Evolutionary conservation across 1,140 invertebrate genomes (phyloP).

Genomic region (Muscidifurax raptorellus): DNA sequence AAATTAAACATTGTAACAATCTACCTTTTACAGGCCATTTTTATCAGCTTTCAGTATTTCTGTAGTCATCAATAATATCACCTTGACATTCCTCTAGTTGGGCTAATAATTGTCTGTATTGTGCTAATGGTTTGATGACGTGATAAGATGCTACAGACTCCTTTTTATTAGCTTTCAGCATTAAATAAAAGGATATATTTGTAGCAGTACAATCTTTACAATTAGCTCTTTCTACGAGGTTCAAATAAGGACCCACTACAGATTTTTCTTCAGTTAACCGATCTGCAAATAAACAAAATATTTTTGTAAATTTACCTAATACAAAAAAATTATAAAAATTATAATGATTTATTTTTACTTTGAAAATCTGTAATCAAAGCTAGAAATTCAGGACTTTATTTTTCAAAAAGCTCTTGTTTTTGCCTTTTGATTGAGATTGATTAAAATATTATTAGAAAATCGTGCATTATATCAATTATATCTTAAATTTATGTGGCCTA

Average conservation of each 20-base stretch:
- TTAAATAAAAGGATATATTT: conserved; percentile 91
- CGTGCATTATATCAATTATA: too few relatives aligned
- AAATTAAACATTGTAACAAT: too few relatives aligned
- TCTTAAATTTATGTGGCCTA: too few relatives aligned
- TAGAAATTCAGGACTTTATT: conserved; percentile 90
- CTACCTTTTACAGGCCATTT: too few relatives aligned
- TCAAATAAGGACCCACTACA: conserved; percentile 80
- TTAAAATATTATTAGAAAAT: too few relatives aligned
- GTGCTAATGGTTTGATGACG: conserved; percentile 87
- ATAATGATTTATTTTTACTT: conserved; percentile 71
- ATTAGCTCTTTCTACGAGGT: conserved; percentile 78
- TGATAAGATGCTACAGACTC: conserved; percentile 86
- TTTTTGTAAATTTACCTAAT: conserved; percentile 23
- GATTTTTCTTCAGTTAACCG: conserved; percentile 79
- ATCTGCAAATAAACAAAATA: conserved; percentile 67
- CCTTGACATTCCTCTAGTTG: conserved; percentile 83
- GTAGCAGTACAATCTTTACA: conserved; percentile 78
- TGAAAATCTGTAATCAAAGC: conserved; percentile 86
- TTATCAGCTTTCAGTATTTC: conserved; percentile 68
- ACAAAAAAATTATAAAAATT: background rate
- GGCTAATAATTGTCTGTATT: conserved; percentile 85
- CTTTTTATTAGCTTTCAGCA: conserved; percentile 86
- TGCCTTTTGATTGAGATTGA: too few relatives aligned
- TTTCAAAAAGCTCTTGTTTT: conserved; percentile 84
- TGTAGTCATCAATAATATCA: conserved; percentile 74